These are phyloP conservation scores for Hoplodrina blanda DNA, from an alignment of 2,888 invertebrate species.

Conservation along the genomic window DNA sequence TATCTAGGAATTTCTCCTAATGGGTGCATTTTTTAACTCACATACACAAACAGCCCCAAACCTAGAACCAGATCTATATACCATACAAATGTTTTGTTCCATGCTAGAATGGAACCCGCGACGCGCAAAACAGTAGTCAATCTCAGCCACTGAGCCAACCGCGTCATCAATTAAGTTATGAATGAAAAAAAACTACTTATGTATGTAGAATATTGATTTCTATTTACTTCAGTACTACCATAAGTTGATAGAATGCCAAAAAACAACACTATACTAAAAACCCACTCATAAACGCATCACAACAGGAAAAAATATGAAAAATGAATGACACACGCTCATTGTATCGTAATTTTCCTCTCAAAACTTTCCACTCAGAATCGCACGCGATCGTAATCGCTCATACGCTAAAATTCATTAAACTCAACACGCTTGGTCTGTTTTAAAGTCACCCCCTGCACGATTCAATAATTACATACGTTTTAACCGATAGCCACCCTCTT, in stretches of 20 bases:
- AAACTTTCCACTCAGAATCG: slow-evolving; percentile 68
- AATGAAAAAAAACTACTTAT: too few species aligned
- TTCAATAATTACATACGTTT: slow-evolving; percentile 89
- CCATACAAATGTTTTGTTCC: too few species aligned
- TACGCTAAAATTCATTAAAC: slow-evolving; percentile 86
- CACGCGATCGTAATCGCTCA: slow-evolving; percentile 76
- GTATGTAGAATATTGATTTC: background rate
- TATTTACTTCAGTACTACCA: background rate
- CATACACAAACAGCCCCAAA: too few species aligned
- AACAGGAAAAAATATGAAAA: slow-evolving; percentile 21
- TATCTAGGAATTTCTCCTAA: too few species aligned
- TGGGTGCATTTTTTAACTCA: too few species aligned
- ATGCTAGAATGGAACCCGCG: too few species aligned
- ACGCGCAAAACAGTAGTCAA: too few species aligned
- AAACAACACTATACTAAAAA: background rate
- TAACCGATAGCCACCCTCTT: slow-evolving; percentile 85
- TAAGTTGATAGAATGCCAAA: background rate
- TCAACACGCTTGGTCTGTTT: slow-evolving; percentile 82
- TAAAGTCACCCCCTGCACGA: slow-evolving; percentile 77
- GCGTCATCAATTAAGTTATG: too few species aligned
- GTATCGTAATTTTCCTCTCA: slow-evolving; percentile 66
- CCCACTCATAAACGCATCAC: background rate
- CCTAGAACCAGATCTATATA: too few species aligned
- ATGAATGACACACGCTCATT: slow-evolving; percentile 43
- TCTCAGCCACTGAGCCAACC: too few species aligned